Evolutionary conservation across 1,140 invertebrate species (phyloP).

Genomic region (Chironomus striatipennis): DNA sequence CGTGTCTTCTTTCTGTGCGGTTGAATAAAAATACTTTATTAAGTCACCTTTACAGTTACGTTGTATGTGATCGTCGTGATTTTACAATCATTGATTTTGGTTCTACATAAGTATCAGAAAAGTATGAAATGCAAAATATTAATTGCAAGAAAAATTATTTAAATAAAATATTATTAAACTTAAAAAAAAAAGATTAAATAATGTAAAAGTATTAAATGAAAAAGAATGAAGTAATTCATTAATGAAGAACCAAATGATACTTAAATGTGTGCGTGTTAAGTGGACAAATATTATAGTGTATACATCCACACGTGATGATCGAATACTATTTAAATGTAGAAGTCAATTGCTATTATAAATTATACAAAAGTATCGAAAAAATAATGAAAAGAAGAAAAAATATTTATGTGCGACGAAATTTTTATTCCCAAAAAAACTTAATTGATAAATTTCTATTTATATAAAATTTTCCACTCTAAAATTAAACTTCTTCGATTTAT

Average conservation of each 20-base stretch:
- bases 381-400: too few relatives aligned
- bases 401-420: not conserved
- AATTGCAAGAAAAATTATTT: not conserved
- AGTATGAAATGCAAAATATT: too few relatives aligned
- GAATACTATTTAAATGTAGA: not conserved
- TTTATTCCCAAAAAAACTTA: not conserved
- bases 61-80: conserved; percentile 16
- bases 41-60: conserved; percentile 22
- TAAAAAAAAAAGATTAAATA: not conserved
- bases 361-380: not conserved
- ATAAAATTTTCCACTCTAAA: not conserved
- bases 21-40: not conserved
- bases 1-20: not conserved
- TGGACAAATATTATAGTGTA: not conserved
- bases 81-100: not conserved
- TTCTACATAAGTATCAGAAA: not conserved
- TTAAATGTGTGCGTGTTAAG: conserved; percentile 3
- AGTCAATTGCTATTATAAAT: not conserved
- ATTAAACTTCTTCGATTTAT: not conserved
- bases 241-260: not conserved
- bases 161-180: not conserved
- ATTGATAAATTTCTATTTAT: not conserved
- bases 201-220: not conserved
- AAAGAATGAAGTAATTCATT: not conserved
- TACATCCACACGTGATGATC: not conserved